A percentile compares a stretch with the other conserved stretches of the same genome.
phyloP scores from a whole-genome alignment of 2,797 vertebrate genomes.

The Bovichtus variegatus region DNA sequence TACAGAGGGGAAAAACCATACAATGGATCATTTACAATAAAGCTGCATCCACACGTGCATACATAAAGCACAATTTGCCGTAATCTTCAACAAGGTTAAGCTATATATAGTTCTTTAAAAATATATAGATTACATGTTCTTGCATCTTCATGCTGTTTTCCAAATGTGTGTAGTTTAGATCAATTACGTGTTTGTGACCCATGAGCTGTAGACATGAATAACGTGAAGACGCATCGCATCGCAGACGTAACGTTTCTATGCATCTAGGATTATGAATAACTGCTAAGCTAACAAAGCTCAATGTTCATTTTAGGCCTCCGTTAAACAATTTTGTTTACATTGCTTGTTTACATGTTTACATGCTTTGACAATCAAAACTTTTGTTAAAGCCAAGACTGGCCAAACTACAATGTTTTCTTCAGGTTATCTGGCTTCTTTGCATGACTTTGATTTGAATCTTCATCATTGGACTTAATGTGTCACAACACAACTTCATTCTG shows the following conservation, averaged over 20 bases:
- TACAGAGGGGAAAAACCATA: neutral
- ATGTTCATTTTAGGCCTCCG: neutral
- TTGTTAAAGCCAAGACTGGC: neutral
- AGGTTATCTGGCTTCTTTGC: no score
- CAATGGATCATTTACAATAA: neutral
- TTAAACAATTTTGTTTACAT: neutral
- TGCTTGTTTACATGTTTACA: no score
- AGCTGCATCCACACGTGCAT: neutral
- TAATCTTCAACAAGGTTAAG: neutral
- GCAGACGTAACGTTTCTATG: no score
- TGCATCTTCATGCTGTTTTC: neutral
- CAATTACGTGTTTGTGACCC: neutral
- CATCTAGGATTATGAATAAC: neutral
- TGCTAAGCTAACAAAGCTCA: neutral
- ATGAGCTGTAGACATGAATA: neutral
- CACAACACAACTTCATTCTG: neutral
- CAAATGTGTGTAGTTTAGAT: neutral
- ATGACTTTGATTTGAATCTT: neutral
- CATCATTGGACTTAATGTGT: neutral
- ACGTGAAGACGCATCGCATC: no score
- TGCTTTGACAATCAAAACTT: neutral
- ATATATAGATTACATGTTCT: neutral
- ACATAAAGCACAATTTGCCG: neutral
- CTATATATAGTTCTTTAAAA: neutral
- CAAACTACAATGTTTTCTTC: neutral